Evolutionary conservation across 1,140 invertebrate species (phyloP).

Genomic region (Diuraphis noxia): DNA sequence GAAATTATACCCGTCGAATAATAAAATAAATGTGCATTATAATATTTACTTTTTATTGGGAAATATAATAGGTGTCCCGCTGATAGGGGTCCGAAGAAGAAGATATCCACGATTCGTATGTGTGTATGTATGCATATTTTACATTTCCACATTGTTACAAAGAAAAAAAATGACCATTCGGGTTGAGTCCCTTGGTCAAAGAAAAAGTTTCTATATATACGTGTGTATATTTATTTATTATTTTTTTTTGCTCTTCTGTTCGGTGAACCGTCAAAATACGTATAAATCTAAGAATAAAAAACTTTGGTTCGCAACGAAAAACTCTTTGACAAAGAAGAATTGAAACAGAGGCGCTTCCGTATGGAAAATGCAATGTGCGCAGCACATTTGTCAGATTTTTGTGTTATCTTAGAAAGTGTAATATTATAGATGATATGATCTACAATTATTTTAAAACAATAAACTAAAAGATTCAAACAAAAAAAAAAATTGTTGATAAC

Average conservation of each 20-base stretch:
- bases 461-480: background rate
- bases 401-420: background rate
- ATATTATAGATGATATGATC: background rate
- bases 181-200: background rate
- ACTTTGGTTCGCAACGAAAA: background rate
- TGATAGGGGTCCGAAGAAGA: background rate
- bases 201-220: background rate
- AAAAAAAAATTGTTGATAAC: background rate
- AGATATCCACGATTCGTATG: background rate
- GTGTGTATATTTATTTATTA: background rate
- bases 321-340: background rate
- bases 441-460: background rate
- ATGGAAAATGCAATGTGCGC: background rate
- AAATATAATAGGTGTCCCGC: constrained; percentile 21
- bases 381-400: background rate
- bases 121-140: constrained; percentile 13
- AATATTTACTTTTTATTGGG: constrained; percentile 48
- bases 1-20: constrained; percentile 27
- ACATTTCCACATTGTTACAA: background rate
- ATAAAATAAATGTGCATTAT: constrained; percentile 35
- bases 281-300: constrained; percentile 27
- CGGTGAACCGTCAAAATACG: constrained; percentile 11
- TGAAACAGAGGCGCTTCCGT: background rate
- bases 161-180: constrained; percentile 9
- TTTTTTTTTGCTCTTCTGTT: background rate